Evolutionary conservation across 2,888 invertebrate species (phyloP), one percentile per base, ranked within the genome.

Genomic region (Netelia inedita): DNA sequence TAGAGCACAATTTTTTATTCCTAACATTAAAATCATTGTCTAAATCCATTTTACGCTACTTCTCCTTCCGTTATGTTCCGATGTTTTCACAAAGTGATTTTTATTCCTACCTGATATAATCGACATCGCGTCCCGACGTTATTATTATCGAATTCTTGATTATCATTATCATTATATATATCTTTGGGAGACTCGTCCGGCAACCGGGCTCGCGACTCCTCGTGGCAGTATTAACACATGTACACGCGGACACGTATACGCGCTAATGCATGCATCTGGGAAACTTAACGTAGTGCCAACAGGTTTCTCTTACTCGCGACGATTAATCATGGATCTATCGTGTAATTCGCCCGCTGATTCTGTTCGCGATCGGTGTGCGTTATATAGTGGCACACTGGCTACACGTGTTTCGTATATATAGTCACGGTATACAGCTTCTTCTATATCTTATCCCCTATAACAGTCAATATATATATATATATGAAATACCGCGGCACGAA

Each of bases 261-360:
- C 50, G 19, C 10, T 19, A 66, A 50, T 46, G 19, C 63, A 28
- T 35, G 21, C 59, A 66, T 46, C 14, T 53, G 53, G 35, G 21
- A 61, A 57, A 55, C 80, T 80, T 73, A 79, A 66, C 75, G 79
- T 69, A 72, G 59, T 16, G 66, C 78, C 74, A 78, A 78, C 84
- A 84, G 80, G 81, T 84, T 84, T 46, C 68, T 78, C 72, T 16
- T 19, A 53, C 80, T 46, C 73, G 63, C 46, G 61, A 78, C 78
- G 79, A 85, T 85, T 82, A 79, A 85, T 85, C 85, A 76, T 43
- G 35, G 61, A 84, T 69, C 73, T 73, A 81, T 85, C 73, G 78
- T 71, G 16, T 72, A 74, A 81, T 81, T 85, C 73, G 73, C 76
- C 63, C 73, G 76, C 74, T 69, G 69, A 57, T 72, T 76, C 59